Percentiles rank a stretch among this genome's conserved stretches.
These are phyloP conservation scores for Amniataba percoides DNA, from an alignment of 2,797 vertebrate genomes.

Conservation along the genomic window DNA sequence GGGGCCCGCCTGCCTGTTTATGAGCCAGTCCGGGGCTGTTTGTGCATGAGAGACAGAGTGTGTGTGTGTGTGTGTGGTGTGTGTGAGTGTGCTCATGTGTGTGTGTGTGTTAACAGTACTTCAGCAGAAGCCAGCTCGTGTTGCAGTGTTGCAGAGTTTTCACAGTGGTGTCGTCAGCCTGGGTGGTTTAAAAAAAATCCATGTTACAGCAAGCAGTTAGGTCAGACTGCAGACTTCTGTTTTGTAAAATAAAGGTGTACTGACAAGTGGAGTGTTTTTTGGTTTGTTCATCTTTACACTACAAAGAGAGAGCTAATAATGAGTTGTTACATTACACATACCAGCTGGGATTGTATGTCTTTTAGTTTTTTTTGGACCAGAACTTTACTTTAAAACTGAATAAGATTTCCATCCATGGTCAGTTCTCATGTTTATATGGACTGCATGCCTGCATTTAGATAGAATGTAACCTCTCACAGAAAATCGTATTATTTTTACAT, in stretches of 20 bases:
- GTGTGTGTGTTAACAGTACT: slow-evolving; percentile 63
- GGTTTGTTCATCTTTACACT: not conserved
- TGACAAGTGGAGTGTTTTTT: not conserved
- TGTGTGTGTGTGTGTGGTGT: slow-evolving; percentile 61
- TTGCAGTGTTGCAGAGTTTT: slow-evolving; percentile 79
- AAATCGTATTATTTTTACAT: not conserved
- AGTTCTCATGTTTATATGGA: not conserved
- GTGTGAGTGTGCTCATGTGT: slow-evolving; percentile 59
- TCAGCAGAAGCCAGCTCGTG: slow-evolving; percentile 73
- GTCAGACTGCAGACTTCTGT: slow-evolving; percentile 34
- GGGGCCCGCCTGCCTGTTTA: slow-evolving; percentile 87
- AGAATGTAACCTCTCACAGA: not conserved
- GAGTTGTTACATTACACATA: not conserved
- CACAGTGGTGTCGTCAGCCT: slow-evolving; percentile 73
- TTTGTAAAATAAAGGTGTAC: slow-evolving; percentile 36
- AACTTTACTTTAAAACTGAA: not conserved
- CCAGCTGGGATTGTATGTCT: not conserved
- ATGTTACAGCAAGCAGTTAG: slow-evolving; percentile 34
- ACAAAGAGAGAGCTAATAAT: not conserved
- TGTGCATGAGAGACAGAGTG: slow-evolving; percentile 73
- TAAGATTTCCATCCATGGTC: not conserved
- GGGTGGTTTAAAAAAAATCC: slow-evolving; percentile 56
- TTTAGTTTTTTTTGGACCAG: not conserved
- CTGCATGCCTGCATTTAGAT: not conserved
- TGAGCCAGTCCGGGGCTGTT: slow-evolving; percentile 80